phyloP scores from a whole-genome alignment of 2,888 invertebrate species.

The Phorcus lineatus region DNA sequence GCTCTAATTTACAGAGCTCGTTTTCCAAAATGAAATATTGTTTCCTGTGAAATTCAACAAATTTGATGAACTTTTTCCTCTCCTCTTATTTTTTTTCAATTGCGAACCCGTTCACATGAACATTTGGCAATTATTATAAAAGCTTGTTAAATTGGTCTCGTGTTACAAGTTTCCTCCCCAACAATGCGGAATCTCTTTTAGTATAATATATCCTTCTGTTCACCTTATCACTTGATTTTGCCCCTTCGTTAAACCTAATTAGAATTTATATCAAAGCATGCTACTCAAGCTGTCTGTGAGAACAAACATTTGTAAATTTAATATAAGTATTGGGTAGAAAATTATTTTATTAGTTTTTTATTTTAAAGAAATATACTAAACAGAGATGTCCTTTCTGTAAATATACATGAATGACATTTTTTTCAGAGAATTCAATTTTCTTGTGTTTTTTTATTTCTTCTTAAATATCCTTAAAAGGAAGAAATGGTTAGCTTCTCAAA shows the following conservation, averaged over 20 bases:
- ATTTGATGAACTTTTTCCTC: constrained; percentile 15
- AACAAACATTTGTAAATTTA: too few relatives aligned
- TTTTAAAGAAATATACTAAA: too few relatives aligned
- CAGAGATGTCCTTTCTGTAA: too few relatives aligned
- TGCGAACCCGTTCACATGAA: background rate
- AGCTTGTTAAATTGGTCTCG: background rate
- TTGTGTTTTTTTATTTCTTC: too few relatives aligned
- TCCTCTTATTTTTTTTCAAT: background rate
- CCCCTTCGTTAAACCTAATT: background rate
- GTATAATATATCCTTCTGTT: background rate
- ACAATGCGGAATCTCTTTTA: background rate
- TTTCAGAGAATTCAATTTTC: too few relatives aligned
- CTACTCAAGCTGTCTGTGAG: too few relatives aligned
- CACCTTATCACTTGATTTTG: background rate
- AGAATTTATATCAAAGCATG: background rate
- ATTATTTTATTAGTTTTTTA: too few relatives aligned
- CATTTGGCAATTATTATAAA: background rate
- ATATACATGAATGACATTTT: too few relatives aligned
- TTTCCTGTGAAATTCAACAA: constrained; percentile 13
- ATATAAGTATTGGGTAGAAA: too few relatives aligned
- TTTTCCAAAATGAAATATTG: constrained; percentile 10
- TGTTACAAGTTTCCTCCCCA: background rate
- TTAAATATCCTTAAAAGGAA: too few relatives aligned
- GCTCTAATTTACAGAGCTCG: constrained; percentile 5
- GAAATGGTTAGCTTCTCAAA: too few relatives aligned